Evolutionary conservation across 2,797 vertebrate species (phyloP).

Genomic region (Iguana delicatissima): DNA sequence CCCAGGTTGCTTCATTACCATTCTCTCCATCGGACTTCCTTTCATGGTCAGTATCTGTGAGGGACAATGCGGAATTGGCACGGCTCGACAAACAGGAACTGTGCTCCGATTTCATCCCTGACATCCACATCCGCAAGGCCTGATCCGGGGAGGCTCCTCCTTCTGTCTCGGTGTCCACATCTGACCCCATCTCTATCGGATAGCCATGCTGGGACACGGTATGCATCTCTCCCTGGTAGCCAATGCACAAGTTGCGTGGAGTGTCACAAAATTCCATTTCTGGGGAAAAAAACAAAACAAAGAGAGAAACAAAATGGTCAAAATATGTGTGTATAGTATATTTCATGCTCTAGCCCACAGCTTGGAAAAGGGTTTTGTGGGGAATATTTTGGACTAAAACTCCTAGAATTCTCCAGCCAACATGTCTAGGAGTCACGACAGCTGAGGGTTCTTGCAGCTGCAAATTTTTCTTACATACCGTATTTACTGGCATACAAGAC

Average conservation of each 20-base stretch:
- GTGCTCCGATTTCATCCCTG: conserved; percentile 94
- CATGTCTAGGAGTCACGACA: too few relatives aligned
- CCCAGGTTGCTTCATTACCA: conserved; percentile 82
- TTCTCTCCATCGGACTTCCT: conserved; percentile 96
- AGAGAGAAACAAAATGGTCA: not conserved
- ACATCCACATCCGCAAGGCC: conserved; percentile 95
- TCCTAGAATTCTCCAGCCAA: too few relatives aligned
- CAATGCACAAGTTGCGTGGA: conserved; percentile 87
- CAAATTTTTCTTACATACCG: too few relatives aligned
- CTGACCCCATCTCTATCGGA: conserved; percentile 90
- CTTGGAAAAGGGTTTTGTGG: too few relatives aligned
- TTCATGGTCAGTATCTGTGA: conserved; percentile 98
- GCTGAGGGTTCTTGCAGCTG: too few relatives aligned
- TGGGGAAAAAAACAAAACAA: conserved; percentile 67
- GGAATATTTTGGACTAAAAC: too few relatives aligned
- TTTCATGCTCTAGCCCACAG: not conserved
- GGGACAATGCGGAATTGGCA: conserved; percentile 95
- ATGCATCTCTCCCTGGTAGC: conserved; percentile 87
- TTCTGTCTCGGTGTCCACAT: conserved; percentile 94
- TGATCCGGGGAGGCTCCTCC: conserved; percentile 91
- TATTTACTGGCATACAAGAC: too few relatives aligned
- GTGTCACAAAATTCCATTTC: conserved; percentile 93
- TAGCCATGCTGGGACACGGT: conserved; percentile 85
- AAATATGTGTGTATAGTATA: not conserved
- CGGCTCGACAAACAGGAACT: conserved; percentile 96